phyloP scores from a whole-genome alignment of 2,113 vertebrate genomes.

The Prinia subflava region DNA sequence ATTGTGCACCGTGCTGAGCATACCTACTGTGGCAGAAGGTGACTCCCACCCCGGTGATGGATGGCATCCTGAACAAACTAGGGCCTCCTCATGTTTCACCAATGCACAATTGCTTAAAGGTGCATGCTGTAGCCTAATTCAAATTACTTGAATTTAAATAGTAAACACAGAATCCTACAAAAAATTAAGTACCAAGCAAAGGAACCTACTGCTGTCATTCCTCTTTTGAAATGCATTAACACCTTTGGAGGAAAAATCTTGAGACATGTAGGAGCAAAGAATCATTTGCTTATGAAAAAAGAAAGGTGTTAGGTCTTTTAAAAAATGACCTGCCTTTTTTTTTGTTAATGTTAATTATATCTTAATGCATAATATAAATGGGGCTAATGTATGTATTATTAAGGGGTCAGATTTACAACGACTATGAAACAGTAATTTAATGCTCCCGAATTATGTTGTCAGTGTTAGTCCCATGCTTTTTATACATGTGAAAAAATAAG shows the following conservation, averaged over 20 bases:
- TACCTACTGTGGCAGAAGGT: constrained; percentile 40
- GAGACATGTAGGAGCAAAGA: background rate
- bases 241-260: background rate
- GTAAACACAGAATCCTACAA: background rate
- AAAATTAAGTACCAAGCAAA: background rate
- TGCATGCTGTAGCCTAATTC: background rate
- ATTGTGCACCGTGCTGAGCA: constrained; percentile 37
- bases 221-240: background rate
- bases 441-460: constrained; percentile 37
- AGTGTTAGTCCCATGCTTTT: constrained; percentile 23
- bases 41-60: constrained; percentile 28
- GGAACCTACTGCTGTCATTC: background rate
- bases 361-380: background rate
- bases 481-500: constrained; percentile 57
- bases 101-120: background rate
- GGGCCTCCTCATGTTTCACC: constrained; percentile 17
- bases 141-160: constrained; percentile 26
- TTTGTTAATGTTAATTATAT: background rate
- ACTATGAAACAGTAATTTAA: constrained; percentile 55
- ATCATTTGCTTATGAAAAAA: background rate
- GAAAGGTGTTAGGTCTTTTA: background rate
- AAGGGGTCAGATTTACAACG: constrained; percentile 20
- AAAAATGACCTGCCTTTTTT: background rate
- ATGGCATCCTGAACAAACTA: constrained; percentile 13
- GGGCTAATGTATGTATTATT: background rate